These are phyloP conservation scores for Heliconius aoede DNA, from an alignment of 2,888 invertebrate species.

Conservation along the genomic window DNA sequence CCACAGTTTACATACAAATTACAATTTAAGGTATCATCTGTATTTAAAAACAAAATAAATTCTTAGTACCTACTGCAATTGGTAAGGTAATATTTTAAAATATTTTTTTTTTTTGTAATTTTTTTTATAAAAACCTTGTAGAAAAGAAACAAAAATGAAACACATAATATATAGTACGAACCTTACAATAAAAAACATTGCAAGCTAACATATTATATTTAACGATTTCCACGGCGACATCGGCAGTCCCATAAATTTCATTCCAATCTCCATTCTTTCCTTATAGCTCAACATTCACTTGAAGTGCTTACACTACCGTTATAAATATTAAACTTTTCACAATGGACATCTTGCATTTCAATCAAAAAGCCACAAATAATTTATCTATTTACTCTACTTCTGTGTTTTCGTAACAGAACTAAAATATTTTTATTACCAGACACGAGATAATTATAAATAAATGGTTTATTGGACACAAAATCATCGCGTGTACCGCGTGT, in stretches of 20 bases:
- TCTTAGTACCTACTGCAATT: not conserved
- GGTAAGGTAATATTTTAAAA: not conserved
- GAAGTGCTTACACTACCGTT: conserved; percentile 1
- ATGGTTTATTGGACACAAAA: not conserved
- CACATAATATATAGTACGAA: too few relatives aligned
- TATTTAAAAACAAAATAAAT: too few relatives aligned
- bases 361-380: not conserved
- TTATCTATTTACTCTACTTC: not conserved
- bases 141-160: not conserved
- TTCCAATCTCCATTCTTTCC: conserved; percentile 17
- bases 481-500: not conserved
- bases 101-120: not conserved
- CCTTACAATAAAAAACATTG: not conserved
- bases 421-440: not conserved
- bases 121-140: not conserved
- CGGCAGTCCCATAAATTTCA: conserved; percentile 1
- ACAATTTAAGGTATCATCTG: too few relatives aligned
- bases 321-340: not conserved
- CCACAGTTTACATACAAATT: too few relatives aligned
- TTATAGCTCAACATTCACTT: conserved; percentile 19
- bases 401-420: not conserved
- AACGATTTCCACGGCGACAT: conserved; percentile 13
- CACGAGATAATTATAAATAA: not conserved
- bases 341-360: not conserved
- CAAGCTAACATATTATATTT: not conserved